Evolutionary conservation across 35 echinoderm and acorn worm genomes (phyloP), one percentile per base, ranked within the genome.

Genomic region (Apostichopus parvimensis): DNA sequence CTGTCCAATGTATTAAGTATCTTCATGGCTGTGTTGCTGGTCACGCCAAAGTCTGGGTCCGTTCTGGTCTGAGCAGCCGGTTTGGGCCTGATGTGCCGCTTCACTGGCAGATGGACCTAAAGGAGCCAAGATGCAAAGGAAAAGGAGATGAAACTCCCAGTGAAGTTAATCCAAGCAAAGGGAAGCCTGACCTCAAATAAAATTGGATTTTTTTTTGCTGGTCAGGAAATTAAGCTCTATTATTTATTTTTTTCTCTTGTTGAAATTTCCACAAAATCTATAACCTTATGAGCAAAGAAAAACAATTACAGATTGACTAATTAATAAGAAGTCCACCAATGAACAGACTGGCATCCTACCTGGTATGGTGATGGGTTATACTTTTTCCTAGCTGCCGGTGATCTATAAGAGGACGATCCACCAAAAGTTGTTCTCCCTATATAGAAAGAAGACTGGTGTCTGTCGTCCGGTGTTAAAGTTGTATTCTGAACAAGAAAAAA

Each of bases 101-200:
- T 98, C 14, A 98, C 90, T 75, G 97, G 97, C 10, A 96, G 82
- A 78, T 98, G 95, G 24, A 98, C 94, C 97, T 98, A 24, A 52
- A 75, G 20, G 73, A 84, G 77, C 20, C 6, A 56, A 12, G 82
- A 6, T 17, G 15, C 15, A 17, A 66, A 66, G 62, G 62, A 66
- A 66, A 66, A 66, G 62, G 9, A 66, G 1, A 17, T 3, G 6
- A 9, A 66, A 5, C 34, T 45, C 4, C 3, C 3, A 45, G 34
- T 45, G 34, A 3, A 45, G 34, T 45, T 45, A 45, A 45, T 45
- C 34, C 34, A 28, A 25, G 24, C 24, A 25, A 25, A 25, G 24
- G 24, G 24, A 25, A 25, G 24, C 24, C 24, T 25, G 24, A 25
- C 24, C 24, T 25, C 24, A 25, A 25, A 25, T 25, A 0, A 25